Percentiles rank a stretch among this genome's conserved stretches.
These are phyloP conservation scores for Xiphorhynchus elegans DNA, from an alignment of 2,113 vertebrate species.

Conservation along the genomic window DNA sequence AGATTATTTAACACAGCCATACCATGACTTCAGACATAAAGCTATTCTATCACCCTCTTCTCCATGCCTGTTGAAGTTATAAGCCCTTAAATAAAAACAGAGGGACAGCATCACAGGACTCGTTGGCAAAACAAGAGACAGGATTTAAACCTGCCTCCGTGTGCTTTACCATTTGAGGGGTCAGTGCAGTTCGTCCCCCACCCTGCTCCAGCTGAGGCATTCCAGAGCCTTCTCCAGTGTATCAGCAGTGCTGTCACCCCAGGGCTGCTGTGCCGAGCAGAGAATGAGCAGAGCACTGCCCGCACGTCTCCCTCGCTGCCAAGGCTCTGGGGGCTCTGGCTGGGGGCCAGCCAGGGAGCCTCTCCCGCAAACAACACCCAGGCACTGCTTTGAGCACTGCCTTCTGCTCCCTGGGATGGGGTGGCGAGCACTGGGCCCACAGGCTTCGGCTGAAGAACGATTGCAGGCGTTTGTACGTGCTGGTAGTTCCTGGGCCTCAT, in stretches of 20 bases:
- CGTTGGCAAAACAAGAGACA: not conserved
- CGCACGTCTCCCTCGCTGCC: fast-evolving
- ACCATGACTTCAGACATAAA: not conserved
- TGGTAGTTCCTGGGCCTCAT: not conserved
- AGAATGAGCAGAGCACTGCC: not conserved
- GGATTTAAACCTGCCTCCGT: not conserved
- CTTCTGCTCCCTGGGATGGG: not conserved
- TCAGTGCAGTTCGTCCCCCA: not conserved
- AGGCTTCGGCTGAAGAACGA: not conserved
- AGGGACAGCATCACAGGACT: not conserved
- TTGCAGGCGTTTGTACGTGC: fast-evolving
- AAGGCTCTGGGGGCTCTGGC: not conserved
- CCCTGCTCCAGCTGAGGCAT: fast-evolving
- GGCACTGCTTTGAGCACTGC: fast-evolving
- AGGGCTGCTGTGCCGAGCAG: not conserved
- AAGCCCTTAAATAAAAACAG: not conserved
- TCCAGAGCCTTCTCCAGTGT: not conserved
- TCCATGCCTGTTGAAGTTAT: not conserved
- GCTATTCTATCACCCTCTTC: not conserved
- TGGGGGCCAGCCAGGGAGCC: not conserved
- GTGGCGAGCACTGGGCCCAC: fast-evolving
- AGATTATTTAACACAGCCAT: not conserved
- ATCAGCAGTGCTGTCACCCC: not conserved
- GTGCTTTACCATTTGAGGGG: not conserved
- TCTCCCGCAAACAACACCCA: not conserved